Evolutionary conservation across 2,888 invertebrate species (phyloP).

Genomic region (Pseudoips prasinana): DNA sequence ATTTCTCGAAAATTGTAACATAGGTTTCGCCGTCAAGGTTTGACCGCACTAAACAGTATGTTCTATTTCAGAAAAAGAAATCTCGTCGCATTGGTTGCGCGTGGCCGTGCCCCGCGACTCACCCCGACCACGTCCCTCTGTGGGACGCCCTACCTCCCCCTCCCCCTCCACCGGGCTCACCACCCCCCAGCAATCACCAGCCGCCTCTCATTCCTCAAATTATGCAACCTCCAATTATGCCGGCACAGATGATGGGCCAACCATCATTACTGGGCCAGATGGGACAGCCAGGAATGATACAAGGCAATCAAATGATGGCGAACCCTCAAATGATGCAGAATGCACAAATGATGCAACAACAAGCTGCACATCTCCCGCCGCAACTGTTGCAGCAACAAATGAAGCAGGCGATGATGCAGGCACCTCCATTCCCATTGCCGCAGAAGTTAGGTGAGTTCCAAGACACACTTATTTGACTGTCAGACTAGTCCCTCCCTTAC

Average conservation of each 20-base stretch:
- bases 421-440: slow-evolving; percentile 17
- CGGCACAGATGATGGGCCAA: slow-evolving; percentile 13
- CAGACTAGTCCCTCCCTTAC: no score
- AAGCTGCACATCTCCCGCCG: slow-evolving; percentile 7
- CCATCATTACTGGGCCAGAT: slow-evolving; percentile 7
- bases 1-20: no score
- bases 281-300: slow-evolving; percentile 20
- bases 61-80: slow-evolving; percentile 41
- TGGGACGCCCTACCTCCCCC: slow-evolving; percentile 78
- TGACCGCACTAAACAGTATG: no score
- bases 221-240: background rate
- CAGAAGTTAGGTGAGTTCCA: slow-evolving; percentile 31
- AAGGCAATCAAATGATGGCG: slow-evolving; percentile 5
- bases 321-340: slow-evolving; percentile 10
- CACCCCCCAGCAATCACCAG: slow-evolving; percentile 39
- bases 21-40: no score
- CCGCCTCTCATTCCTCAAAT: background rate
- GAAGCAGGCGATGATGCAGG: slow-evolving; percentile 16
- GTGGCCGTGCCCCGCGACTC: slow-evolving; percentile 71
- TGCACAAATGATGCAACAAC: slow-evolving; percentile 10
- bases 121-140: slow-evolving; percentile 73
- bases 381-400: slow-evolving; percentile 14
- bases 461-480: no score
- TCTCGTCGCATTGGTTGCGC: slow-evolving; percentile 60
- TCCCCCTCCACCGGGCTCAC: slow-evolving; percentile 69